A percentile compares a stretch with the other conserved stretches of the same genome.
Conservation (phyloP, 2,113 vertebrate species). For the Polyodon spathula region DNA sequence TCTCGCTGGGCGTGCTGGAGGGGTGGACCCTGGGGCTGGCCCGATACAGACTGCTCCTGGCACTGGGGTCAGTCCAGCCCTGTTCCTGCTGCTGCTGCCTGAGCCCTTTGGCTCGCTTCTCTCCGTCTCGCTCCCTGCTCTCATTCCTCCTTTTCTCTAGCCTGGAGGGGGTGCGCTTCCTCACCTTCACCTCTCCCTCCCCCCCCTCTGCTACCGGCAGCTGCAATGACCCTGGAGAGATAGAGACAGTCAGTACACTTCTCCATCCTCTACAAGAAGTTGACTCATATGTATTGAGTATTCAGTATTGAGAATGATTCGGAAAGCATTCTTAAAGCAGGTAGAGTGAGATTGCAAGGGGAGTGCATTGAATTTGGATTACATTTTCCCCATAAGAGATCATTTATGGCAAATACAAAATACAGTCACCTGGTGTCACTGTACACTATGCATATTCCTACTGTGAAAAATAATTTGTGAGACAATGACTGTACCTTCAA, state of each 20-base stretch:
- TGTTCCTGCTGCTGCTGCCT: conserved; percentile 52
- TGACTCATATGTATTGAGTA: no score
- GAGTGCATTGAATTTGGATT: no score
- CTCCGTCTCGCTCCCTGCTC: conserved; percentile 46
- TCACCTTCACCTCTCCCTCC: conserved; percentile 85
- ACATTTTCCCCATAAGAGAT: no score
- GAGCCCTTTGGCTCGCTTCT: conserved; percentile 42
- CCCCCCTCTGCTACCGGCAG: conserved; percentile 24
- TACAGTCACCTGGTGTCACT: no score
- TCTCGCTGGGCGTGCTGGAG: conserved; percentile 60
- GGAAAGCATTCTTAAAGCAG: no score
- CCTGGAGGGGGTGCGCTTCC: conserved; percentile 53
- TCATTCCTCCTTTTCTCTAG: conserved; percentile 44
- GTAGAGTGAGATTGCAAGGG: no score
- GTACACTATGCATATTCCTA: no score
- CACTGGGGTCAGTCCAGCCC: conserved; percentile 38
- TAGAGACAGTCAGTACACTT: conserved; percentile 14
- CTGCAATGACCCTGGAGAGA: conserved; percentile 59
- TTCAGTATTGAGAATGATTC: no score
- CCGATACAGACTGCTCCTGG: conserved; percentile 33
- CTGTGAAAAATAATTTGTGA: no score
- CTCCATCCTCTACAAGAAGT: no score
- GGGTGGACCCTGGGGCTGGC: conserved; percentile 51
- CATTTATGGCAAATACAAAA: no score
- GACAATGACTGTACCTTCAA: no score